Evolutionary conservation across 2,888 invertebrate species (phyloP).

Genomic region (Noctua comes): DNA sequence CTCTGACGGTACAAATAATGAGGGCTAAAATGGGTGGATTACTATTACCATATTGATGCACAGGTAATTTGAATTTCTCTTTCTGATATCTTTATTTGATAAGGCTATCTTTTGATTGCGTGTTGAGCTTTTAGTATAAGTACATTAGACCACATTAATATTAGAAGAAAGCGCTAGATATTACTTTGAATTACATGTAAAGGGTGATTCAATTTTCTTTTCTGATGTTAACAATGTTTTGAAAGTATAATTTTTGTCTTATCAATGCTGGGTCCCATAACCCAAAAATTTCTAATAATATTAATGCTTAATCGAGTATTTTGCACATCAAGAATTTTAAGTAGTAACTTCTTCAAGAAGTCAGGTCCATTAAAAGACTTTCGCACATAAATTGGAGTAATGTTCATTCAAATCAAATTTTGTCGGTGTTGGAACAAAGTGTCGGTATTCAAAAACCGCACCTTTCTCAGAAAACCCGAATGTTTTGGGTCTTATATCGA

Average conservation of each 20-base stretch:
- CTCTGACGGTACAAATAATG: slow-evolving; percentile 56
- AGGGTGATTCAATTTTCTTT: slow-evolving; percentile 16
- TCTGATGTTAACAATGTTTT: neutral
- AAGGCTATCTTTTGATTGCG: slow-evolving; percentile 50
- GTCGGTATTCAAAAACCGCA: slow-evolving; percentile 48
- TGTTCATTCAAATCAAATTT: slow-evolving; percentile 42
- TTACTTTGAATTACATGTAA: slow-evolving; percentile 34
- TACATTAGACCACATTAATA: slow-evolving; percentile 52
- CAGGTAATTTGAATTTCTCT: slow-evolving; percentile 62
- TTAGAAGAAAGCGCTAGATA: slow-evolving; percentile 35
- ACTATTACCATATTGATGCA: slow-evolving; percentile 62
- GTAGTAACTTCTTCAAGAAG: neutral
- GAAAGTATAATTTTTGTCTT: neutral
- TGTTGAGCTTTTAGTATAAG: slow-evolving; percentile 57
- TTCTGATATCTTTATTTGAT: slow-evolving; percentile 52
- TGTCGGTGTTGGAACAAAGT: slow-evolving; percentile 49
- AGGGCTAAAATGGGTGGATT: slow-evolving; percentile 57
- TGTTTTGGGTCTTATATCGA: slow-evolving; percentile 57
- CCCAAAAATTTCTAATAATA: neutral
- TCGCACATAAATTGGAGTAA: slow-evolving; percentile 45
- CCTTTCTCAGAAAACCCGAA: slow-evolving; percentile 61
- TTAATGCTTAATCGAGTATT: neutral
- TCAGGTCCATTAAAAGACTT: slow-evolving; percentile 24
- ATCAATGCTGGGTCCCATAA: neutral
- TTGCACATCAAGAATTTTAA: neutral